Conservation (phyloP, 2,113 vertebrate species). For the Oreochromis niloticus region DNA sequence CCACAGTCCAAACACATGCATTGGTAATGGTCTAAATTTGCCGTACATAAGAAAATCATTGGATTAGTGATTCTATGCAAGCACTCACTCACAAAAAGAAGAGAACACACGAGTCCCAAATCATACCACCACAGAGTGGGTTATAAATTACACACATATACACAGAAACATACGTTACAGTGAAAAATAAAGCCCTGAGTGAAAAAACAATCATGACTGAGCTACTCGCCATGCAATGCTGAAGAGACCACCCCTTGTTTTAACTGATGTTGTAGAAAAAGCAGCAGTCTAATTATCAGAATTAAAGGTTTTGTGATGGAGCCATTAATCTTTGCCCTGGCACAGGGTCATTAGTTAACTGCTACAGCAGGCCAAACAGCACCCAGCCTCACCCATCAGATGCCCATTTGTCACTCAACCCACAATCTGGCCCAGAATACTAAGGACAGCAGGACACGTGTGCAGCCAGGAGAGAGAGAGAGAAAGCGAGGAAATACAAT, state of each 20-base stretch:
- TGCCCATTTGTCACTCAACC: conserved; percentile 33
- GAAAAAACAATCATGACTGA: not conserved
- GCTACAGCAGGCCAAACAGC: conserved; percentile 1
- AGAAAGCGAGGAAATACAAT: not conserved
- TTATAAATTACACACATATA: not conserved
- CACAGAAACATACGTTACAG: not conserved
- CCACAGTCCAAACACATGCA: not conserved
- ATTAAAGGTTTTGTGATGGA: conserved; percentile 16
- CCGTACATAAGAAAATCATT: not conserved
- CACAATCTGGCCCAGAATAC: not conserved
- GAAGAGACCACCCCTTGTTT: not conserved
- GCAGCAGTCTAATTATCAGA: not conserved
- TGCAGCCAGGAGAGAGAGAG: not conserved
- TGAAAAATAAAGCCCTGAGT: not conserved
- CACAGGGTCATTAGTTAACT: conserved; percentile 28
- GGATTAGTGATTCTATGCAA: not conserved
- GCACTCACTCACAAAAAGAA: not conserved
- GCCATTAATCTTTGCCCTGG: not conserved
- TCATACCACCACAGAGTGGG: not conserved
- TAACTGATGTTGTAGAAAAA: not conserved
- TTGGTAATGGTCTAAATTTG: not conserved
- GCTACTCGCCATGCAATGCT: not conserved
- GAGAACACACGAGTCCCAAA: not conserved
- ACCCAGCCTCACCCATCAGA: conserved; percentile 28
- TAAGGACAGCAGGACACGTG: not conserved